Evolutionary conservation across 2,797 vertebrate species (phyloP), one percentile per base, ranked within the genome.

Genomic region (Pseudopleuronectes americanus): DNA sequence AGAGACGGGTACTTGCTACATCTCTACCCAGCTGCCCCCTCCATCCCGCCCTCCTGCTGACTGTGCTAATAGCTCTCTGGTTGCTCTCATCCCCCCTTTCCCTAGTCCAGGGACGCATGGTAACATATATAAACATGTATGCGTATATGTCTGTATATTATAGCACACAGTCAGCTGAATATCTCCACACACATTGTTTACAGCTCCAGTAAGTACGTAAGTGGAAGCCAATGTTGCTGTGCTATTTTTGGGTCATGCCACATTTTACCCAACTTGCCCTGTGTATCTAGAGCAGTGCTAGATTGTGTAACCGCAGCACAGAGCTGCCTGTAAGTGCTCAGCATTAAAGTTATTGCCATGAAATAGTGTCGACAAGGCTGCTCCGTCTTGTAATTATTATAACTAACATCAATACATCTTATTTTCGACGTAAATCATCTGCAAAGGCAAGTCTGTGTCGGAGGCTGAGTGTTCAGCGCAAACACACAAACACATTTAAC

Each of bases 201-300:
- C 76, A 77, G 75, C 84, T 77, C 57, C 52, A 73, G 64, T 85
- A 76, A 73, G 62, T 85, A 76, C 17, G n/a, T 8, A 48, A 89
- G 77, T 79, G 64, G 67, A 83, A 80, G 86, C 64, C 69, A 78
- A n/a, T 66, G 73, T 82, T 74, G 76, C 74, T 47, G 76, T 80
- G 74, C 83, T 92, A 87, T 89, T 91, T 90, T 89, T 87, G 84
- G 84, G 85, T 79, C 85, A 71, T 64, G 74, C 72, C 83, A 80
- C 80, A 84, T 79, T 89, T 87, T 86, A 89, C 84, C 88, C 84
- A 66, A 73, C 76, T 72, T 87, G 84, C 83, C 87, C 84, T 77
- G 62, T 76, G 58, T 81, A 89, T 89, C 71, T 89, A 71, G 83
- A 89, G 74, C 84, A 81, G 73, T 60, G 70, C 71, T 68, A 63